Evolutionary conservation across 1,140 invertebrate genomes (phyloP), one percentile per base, ranked within the genome.

Genomic region (Drosophila neocordata): DNA sequence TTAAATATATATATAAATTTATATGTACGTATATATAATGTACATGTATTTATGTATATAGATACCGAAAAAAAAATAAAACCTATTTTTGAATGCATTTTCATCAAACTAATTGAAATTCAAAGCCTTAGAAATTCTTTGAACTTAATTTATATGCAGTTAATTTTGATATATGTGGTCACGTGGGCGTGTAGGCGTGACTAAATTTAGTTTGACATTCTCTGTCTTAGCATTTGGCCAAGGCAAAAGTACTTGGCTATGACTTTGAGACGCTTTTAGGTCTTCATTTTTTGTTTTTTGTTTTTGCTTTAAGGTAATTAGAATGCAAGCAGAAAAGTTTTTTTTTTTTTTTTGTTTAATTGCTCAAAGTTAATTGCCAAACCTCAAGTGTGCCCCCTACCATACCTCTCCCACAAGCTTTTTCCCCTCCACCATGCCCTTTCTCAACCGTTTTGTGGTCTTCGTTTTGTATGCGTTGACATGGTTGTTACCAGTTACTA

Each of bases 281-380:
- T 51, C 8, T 61, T 56, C n/a, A 52, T 20, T 70, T 38, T 58
- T n/a, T n/a, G n/a, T n/a, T n/a, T n/a, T n/a, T n/a, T n/a, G n/a
- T n/a, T n/a, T 53, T 59, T 27, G 34, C 37, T 73, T 74, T 74
- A 74, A 67, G 73, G 72, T 57, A 75, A 75, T 75, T 75, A 75
- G 73, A 75, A 75, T 75, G 73, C 72, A 69, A 63, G 67, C 65
- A 75, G 53, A 75, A 41, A 75, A 31, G 4, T 58, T 75, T 61
- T 69, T 35, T 58, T 63, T 44, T 31, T 58, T 75, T 61, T 69
- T 35, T 58, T 63, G 55, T 73, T 41, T 73, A 63, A 58, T 65
- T 34, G 61, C 56, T 35, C 34, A 56, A 75, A 75, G 72, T 75
- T 75, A 75, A 75, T 74, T 67, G 63, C 69, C 53, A 38, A 12